These are phyloP conservation scores for Calosoma granatense DNA, from an alignment of 1,140 invertebrate genomes.

Conservation along the genomic window DNA sequence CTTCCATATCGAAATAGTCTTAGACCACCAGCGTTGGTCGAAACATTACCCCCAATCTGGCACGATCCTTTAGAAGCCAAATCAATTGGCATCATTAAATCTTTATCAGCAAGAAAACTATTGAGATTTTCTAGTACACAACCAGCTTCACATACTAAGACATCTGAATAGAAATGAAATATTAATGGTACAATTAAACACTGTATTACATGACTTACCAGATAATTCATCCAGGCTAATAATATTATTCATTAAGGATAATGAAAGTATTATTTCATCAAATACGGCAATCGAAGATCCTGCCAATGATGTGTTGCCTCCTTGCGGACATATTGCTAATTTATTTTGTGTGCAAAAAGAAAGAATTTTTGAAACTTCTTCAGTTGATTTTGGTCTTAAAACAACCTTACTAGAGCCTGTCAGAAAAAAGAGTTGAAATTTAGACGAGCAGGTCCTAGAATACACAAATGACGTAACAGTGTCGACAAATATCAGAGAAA, in stretches of 20 bases:
- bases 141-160: constrained; percentile 80
- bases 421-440: too few relatives aligned
- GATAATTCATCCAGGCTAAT: constrained; percentile 70
- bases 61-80: constrained; percentile 94
- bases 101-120: constrained; percentile 55
- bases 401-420: constrained; percentile 61
- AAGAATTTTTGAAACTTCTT: constrained; percentile 81
- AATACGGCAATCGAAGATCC: constrained; percentile 91
- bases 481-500: too few relatives aligned
- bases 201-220: constrained; percentile 46
- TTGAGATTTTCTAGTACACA: constrained; percentile 86
- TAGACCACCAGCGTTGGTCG: constrained; percentile 94
- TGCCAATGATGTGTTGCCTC: constrained; percentile 88
- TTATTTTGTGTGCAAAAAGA: constrained; percentile 73
- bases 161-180: constrained; percentile 45
- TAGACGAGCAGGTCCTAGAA: too few relatives aligned
- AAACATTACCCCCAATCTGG: constrained; percentile 93
- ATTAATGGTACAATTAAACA: not conserved
- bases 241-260: constrained; percentile 79
- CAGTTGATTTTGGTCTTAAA: constrained; percentile 70
- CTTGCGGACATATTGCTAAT: constrained; percentile 89
- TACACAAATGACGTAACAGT: too few relatives aligned
- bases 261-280: constrained; percentile 90
- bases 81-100: constrained; percentile 89
- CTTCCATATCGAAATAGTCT: constrained; percentile 90